These are phyloP conservation scores for Dendrolimus pini DNA, from an alignment of 2,888 invertebrate genomes.

Conservation along the genomic window DNA sequence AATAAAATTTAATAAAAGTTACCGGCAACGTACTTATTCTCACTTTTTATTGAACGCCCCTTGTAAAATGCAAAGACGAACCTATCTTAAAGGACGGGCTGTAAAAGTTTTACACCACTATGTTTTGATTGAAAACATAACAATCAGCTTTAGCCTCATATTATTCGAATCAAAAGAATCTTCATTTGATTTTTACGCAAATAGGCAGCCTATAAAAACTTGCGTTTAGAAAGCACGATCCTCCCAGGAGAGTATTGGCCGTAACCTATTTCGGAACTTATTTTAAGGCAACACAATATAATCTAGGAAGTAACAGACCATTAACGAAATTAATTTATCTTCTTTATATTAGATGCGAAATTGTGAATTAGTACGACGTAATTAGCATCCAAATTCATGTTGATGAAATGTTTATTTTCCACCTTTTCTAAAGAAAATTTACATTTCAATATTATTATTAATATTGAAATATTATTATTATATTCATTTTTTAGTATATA, in stretches of 20 bases:
- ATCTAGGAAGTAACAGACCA: background rate
- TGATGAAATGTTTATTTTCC: no score
- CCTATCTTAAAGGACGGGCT: background rate
- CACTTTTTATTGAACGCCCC: no score
- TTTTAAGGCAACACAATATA: background rate
- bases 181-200: background rate
- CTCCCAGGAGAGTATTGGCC: background rate
- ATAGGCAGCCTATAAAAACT: background rate
- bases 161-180: background rate
- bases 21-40: no score
- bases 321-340: background rate
- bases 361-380: no score
- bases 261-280: background rate
- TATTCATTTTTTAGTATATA: no score
- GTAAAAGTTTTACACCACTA: background rate
- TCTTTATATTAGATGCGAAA: no score
- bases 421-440: no score
- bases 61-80: no score
- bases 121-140: background rate
- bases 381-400: no score
- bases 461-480: no score
- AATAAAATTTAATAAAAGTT: no score
- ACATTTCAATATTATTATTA: no score
- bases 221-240: background rate
- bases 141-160: background rate